Percentiles rank a stretch among this genome's conserved stretches.
These are phyloP conservation scores for Alouatta caraya DNA, from an alignment of 2,797 vertebrate genomes.

Conservation along the genomic window DNA sequence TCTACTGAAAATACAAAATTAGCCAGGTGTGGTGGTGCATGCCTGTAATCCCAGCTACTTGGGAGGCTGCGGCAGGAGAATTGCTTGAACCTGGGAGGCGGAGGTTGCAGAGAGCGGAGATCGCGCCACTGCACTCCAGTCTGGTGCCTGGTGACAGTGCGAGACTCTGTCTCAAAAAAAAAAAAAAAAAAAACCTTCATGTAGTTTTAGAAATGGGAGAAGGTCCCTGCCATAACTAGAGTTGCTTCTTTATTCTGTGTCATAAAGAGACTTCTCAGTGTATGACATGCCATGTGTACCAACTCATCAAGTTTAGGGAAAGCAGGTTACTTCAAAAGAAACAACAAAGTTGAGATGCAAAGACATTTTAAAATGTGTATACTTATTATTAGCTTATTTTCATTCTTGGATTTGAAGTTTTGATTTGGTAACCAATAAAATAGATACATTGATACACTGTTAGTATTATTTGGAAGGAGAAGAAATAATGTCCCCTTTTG, in stretches of 20 bases:
- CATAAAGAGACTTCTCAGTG: neutral
- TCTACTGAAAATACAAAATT: too few species aligned
- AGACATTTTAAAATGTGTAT: neutral
- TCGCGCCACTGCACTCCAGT: too few species aligned
- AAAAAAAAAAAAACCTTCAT: neutral
- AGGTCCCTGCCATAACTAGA: neutral
- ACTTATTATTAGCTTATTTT: neutral
- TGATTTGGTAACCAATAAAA: neutral
- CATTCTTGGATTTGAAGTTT: constrained; percentile 9
- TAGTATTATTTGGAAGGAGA: neutral
- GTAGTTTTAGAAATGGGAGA: neutral
- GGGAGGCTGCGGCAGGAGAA: too few species aligned
- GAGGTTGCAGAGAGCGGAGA: too few species aligned
- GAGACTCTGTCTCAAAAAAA: too few species aligned
- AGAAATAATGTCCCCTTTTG: neutral
- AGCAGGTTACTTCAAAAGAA: neutral
- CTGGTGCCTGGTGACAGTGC: too few species aligned
- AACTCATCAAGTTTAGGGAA: neutral
- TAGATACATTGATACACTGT: neutral
- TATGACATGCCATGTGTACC: accelerated
- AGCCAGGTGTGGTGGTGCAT: too few species aligned
- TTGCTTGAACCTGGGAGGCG: too few species aligned
- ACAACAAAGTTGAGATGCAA: neutral
- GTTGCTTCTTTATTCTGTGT: neutral
- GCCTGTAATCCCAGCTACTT: too few species aligned